Percentiles rank a stretch among this genome's conserved stretches.
These are phyloP conservation scores for Anas bernieri DNA, from an alignment of 2,797 vertebrate genomes.

Conservation along the genomic window DNA sequence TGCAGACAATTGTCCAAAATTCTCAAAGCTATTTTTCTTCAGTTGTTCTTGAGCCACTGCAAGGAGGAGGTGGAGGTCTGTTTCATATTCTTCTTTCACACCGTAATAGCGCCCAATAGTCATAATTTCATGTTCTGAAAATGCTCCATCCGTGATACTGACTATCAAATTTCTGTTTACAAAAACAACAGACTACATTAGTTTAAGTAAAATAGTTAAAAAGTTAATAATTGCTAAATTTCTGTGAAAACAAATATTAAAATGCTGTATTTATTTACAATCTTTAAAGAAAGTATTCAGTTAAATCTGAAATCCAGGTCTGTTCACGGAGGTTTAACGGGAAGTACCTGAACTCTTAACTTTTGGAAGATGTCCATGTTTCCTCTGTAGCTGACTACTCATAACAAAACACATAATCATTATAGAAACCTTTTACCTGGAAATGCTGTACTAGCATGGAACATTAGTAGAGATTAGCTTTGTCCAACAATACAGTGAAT, in stretches of 20 bases:
- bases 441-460: neutral
- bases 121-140: constrained; percentile 89
- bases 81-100: constrained; percentile 56
- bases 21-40: constrained; percentile 85
- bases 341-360: neutral
- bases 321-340: neutral
- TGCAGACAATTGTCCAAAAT: constrained; percentile 79
- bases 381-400: neutral
- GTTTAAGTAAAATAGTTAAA: neutral
- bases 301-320: neutral
- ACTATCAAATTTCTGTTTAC: constrained; percentile 72
- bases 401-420: neutral
- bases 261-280: neutral
- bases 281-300: neutral
- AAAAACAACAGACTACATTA: constrained; percentile 37
- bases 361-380: neutral
- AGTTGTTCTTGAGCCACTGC: constrained; percentile 84
- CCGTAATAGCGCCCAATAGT: constrained; percentile 83
- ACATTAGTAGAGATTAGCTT: neutral
- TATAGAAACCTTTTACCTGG: neutral
- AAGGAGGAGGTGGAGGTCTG: constrained; percentile 77
- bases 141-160: constrained; percentile 67
- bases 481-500: neutral
- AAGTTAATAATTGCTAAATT: neutral
- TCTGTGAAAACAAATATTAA: fast-evolving